Base-by-base conservation (phyloP, 2,797 vertebrate species). In the Epinephelus awoara region DNA sequence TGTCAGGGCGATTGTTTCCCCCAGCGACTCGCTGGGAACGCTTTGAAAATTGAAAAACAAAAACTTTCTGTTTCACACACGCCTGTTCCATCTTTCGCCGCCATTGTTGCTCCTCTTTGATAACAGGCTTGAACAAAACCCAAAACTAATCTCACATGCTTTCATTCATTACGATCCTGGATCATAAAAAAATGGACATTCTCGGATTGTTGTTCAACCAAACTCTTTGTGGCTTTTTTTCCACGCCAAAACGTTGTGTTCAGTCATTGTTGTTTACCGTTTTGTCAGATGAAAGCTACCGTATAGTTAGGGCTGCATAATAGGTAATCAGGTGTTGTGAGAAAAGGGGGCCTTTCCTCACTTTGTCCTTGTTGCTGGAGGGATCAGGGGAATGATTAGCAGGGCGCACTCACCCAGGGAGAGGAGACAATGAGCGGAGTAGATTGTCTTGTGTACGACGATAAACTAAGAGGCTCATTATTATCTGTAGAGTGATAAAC, bases 391-490 rank as follows among this genome's bases (percentile, higher is more conserved):
- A 83, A 73, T 74, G 89, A 89, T 90, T 84, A 85, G 78, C 49
- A 42, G 70, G 67, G 58, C 25, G 9, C 73, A 67, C 80, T 88
- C 87, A 84, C 83, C 56, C 69, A 62, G 87, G 80, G 86, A 90
- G 70, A 64, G 69, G 63, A 88, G 82, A 93, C 87, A 89, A 82
- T 83, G 72, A 85, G 80, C 44, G n/a, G 72, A 85, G 76, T 77
- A 74, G 74, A 87, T 89, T 88, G 82, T 85, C 87, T 89, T 87
- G 86, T 91, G 88, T 87, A 83, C 19, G 34, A 87, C 49, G 77
- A 87, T 88, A 85, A 91, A 92, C 85, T 87, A 91, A 89, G 89
- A 90, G 83, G 87, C 88, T 92, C 88, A 89, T 93, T 91, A 91
- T 92, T 92, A 89, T 93, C 87, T 87, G 83, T 79, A 75, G 79